Evolutionary conservation across 2,113 vertebrate genomes (phyloP), one percentile per base, ranked within the genome.

Genomic region (Pelobates fuscus): DNA sequence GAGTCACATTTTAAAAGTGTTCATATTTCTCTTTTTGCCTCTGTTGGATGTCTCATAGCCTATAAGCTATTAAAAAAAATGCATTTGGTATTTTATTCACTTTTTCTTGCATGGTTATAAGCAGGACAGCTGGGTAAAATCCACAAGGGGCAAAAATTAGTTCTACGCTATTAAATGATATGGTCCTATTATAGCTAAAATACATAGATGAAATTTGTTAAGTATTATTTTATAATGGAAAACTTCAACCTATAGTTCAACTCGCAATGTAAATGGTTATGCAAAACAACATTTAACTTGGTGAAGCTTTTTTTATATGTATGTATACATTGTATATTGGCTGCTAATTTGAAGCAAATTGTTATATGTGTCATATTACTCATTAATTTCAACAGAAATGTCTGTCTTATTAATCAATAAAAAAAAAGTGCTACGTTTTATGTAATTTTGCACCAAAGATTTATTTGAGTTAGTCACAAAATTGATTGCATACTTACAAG

Each of bases 11-110:
- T 32, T 60, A 76, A 67, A 67, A 60, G 58, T 67, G 63, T 44
- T 76, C 54, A 76, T 76, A 76, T 76, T 76, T 76, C 41, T 59
- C 41, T 46, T 70, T 71, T 67, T 49, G 25, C 41, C 64, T 76
- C 64, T 30, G 72, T 59, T 76, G 72, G 72, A 67, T 46, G 54
- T 43, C 64, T 67, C 10, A 37, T 66, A 67, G 72, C 72, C 63
- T 49, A 67, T 67, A 5, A 75, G 64, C 64, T 23, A 76, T 60
- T 46, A 24, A 46, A 75, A 59, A 32, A 65, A 44, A 65, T 24
- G 26, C 27, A 29, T 75, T 59, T 67, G 57, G 24, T 46, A 67
- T 67, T 44, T 30, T 60, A 60, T 26, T 67, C 52, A 76, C 57
- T 67, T 60, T 76, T 67, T 46, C 27, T 29, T 57, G 21, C n/a